These are phyloP conservation scores for Diachrysia chrysitis DNA, from an alignment of 2,888 invertebrate species.

Conservation along the genomic window DNA sequence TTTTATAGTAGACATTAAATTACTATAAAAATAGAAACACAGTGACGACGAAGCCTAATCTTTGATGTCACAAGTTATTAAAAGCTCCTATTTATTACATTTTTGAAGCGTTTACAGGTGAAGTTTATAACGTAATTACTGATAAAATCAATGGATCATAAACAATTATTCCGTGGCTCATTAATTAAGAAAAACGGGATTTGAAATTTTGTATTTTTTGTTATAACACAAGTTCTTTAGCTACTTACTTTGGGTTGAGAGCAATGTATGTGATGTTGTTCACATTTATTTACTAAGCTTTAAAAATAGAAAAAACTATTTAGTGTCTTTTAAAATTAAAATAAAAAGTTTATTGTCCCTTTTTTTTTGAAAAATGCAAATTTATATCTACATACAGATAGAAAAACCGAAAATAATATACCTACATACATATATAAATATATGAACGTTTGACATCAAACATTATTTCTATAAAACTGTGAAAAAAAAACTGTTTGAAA, in stretches of 20 bases:
- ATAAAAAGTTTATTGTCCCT: too few species aligned
- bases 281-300: too few species aligned
- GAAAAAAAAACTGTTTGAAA: neutral
- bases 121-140: conserved; percentile 64
- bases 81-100: conserved; percentile 66
- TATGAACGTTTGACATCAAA: neutral
- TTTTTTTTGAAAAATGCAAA: neutral
- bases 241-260: too few species aligned
- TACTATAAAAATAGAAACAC: conserved; percentile 59
- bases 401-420: neutral
- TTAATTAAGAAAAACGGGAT: neutral
- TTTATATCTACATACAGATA: neutral
- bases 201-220: too few species aligned
- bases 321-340: too few species aligned
- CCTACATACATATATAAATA: neutral
- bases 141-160: conserved; percentile 55
- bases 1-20: conserved; percentile 74
- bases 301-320: too few species aligned
- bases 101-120: conserved; percentile 70
- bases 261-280: too few species aligned
- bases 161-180: conserved; percentile 42
- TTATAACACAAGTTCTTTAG: too few species aligned
- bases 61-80: conserved; percentile 66
- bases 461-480: neutral
- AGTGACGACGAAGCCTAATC: conserved; percentile 61